Conservation (phyloP, 2,113 vertebrate species). For the Coryphaenoides rupestris region DNA sequence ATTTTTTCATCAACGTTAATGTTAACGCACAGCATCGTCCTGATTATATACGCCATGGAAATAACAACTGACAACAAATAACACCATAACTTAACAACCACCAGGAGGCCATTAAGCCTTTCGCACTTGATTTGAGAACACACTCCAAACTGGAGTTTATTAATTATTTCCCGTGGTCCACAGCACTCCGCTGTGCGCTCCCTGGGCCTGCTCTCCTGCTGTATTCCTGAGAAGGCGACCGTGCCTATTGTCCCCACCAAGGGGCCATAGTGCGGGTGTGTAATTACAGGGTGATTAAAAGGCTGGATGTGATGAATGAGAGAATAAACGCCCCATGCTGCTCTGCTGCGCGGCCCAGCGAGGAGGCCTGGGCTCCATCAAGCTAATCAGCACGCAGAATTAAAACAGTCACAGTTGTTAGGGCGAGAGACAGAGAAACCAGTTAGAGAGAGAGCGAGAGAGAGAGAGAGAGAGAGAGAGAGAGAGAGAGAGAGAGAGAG, state of each 20-base stretch:
- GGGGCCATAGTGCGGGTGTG: conserved; percentile 57
- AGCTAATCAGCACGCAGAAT: conserved; percentile 75
- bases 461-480: conserved; percentile 15
- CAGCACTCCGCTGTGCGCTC: conserved; percentile 15
- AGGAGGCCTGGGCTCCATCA: conserved; percentile 72
- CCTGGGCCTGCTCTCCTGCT: conserved; percentile 18
- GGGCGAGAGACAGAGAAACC: conserved; percentile 31
- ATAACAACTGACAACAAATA: not conserved
- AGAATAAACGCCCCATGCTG: conserved; percentile 72
- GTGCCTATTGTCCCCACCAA: conserved; percentile 49
- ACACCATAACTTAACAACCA: conserved; percentile 22
- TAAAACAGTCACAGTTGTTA: conserved; percentile 81
- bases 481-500: conserved; percentile 5
- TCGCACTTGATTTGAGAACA: not conserved
- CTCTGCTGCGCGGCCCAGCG: conserved; percentile 67
- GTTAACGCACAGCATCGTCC: not conserved
- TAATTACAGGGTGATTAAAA: conserved; percentile 80
- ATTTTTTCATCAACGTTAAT: too few species aligned
- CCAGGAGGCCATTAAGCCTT: not conserved
- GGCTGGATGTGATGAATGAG: conserved; percentile 69
- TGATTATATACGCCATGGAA: not conserved
- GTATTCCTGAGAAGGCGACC: conserved; percentile 32
- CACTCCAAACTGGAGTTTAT: not conserved
- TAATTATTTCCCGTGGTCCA: conserved; percentile 27
- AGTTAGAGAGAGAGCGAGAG: not conserved